Base-by-base conservation (phyloP, 1,140 invertebrate species). In the Musca vetustissima region DNA sequence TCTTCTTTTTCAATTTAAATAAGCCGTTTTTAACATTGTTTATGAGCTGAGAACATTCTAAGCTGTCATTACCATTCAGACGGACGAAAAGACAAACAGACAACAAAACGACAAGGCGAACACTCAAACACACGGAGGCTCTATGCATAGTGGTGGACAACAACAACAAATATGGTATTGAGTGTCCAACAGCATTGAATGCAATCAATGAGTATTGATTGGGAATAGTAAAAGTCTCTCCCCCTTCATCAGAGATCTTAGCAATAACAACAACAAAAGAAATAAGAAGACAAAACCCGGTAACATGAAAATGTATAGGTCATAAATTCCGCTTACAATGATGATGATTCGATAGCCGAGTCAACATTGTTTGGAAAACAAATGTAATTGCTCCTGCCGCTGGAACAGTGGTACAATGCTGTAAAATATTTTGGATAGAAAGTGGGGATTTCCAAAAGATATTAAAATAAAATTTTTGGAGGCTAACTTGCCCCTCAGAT, bases 31-130 rank as follows among this genome's bases (percentile, higher is more conserved):
- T 61, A 61, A 61, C 28, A 61, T 61, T 61, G 57, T 61, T 61
- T 61, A 61, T 61, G 57, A 61, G 57, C 57, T 61, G 57, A 61
- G 57, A 61, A 61, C 57, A 61, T 61, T 61, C 57, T 61, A 61
- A 61, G 57, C 57, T 61, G 57, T 61, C 57, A 61, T 61, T 61
- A 61, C 57, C 21, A 36, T 43, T 2, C 57, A 61, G 57, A 61
- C n/a, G n/a, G n/a, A n/a, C n/a, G n/a, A n/a, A n/a, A n/a, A n/a
- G n/a, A n/a, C n/a, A n/a, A n/a, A n/a, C 53, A 57, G 53, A 28
- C 53, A 28, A 8, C 11, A 52, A 52, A 21, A 19, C 49, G 17
- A 52, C 49, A 52, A 4, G 9, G n/a, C n/a, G 13, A 52, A 49
- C 48, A 4, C 13, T 6, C 48, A 4, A 4, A 0, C 6, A 49